These are phyloP conservation scores for Physella acuta DNA, from an alignment of 1,140 invertebrate species.

Conservation along the genomic window DNA sequence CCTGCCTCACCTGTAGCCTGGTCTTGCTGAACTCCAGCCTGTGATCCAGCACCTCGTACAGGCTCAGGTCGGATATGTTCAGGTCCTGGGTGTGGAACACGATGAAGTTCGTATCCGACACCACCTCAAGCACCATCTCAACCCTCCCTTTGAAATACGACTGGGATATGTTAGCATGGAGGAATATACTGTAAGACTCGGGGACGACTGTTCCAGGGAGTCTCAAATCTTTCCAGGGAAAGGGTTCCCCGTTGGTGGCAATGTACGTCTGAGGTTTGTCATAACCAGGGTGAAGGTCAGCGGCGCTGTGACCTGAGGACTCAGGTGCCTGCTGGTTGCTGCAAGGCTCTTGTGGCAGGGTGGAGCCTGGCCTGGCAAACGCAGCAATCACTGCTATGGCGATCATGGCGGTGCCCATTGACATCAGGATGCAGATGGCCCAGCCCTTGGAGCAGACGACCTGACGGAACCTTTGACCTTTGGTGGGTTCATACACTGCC, in stretches of 20 bases:
- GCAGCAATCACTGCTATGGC: conserved; percentile 83
- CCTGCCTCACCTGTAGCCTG: conserved; percentile 63
- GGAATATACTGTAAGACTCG: conserved; percentile 81
- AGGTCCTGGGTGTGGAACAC: conserved; percentile 88
- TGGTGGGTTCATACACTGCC: conserved; percentile 68
- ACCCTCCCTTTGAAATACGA: conserved; percentile 62
- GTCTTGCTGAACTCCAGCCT: conserved; percentile 33
- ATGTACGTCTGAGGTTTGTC: conserved; percentile 50
- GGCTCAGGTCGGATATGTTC: conserved; percentile 76
- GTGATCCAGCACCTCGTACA: conserved; percentile 45
- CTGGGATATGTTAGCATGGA: conserved; percentile 91
- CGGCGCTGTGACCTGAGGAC: conserved; percentile 4
- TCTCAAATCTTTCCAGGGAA: conserved; percentile 85
- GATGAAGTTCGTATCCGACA: conserved; percentile 82
- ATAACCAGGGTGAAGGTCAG: background rate
- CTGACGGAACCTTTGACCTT: conserved; percentile 71
- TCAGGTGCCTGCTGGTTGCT: background rate
- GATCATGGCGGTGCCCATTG: conserved; percentile 78
- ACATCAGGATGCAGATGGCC: conserved; percentile 76
- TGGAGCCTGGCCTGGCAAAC: conserved; percentile 77
- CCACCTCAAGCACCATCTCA: conserved; percentile 65
- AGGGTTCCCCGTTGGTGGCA: conserved; percentile 74
- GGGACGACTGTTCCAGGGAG: conserved; percentile 79
- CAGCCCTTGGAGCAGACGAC: conserved; percentile 84
- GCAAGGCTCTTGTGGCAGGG: conserved; percentile 55